phyloP scores from a whole-genome alignment of 2,797 vertebrate genomes.

The Kryptopterus vitreolus region DNA sequence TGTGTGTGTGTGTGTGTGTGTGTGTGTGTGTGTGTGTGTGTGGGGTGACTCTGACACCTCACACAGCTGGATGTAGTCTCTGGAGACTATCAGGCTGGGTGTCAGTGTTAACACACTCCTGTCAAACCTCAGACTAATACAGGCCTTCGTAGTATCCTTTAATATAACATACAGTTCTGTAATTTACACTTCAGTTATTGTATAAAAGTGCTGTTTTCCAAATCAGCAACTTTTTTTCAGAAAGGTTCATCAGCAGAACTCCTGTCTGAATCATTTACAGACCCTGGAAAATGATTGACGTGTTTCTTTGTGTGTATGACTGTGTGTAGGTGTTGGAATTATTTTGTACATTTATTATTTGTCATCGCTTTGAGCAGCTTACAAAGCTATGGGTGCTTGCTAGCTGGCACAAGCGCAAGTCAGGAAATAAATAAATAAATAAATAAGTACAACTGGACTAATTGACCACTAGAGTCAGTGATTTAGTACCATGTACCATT shows the following conservation, averaged over 20 bases:
- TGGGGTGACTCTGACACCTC: slow-evolving; percentile 60
- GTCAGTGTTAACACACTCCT: slow-evolving; percentile 44
- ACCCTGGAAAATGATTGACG: background rate
- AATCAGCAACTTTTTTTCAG: background rate
- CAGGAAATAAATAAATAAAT: background rate
- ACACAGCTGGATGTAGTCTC: slow-evolving; percentile 60
- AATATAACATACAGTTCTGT: background rate
- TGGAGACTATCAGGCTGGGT: slow-evolving; percentile 49
- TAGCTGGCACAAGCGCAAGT: too few relatives aligned
- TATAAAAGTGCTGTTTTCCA: background rate
- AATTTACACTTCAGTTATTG: background rate
- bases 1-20: slow-evolving; percentile 38
- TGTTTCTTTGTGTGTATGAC: background rate
- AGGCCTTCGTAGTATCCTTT: too few relatives aligned
- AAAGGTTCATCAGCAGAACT: background rate
- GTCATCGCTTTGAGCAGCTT: background rate
- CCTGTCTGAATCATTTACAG: background rate
- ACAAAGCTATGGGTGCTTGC: background rate
- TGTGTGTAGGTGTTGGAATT: background rate
- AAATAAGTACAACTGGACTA: too few relatives aligned
- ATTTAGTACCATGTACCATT: background rate
- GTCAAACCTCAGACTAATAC: background rate
- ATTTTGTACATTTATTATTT: background rate
- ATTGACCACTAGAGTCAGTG: too few relatives aligned
- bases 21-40: slow-evolving; percentile 35